A percentile compares a stretch with the other conserved stretches of the same genome.
phyloP scores from a whole-genome alignment of 2,888 invertebrate species.

The Cylloceria caligata region DNA sequence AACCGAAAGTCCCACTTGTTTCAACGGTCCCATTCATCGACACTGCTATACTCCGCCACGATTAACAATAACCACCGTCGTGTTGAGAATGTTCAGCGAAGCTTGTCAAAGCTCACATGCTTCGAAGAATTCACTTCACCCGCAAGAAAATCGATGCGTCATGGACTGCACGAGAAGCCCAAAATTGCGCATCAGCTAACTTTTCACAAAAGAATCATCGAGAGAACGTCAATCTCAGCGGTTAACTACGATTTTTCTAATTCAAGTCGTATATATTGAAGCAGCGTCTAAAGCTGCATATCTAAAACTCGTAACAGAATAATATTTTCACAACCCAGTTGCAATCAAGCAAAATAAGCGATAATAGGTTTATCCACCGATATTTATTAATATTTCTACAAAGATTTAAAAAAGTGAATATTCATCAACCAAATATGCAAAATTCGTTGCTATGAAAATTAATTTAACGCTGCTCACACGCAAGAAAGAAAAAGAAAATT shows the following conservation, averaged over 20 bases:
- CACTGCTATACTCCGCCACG: conserved; percentile 63
- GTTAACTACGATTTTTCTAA: neutral
- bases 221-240: neutral
- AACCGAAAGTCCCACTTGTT: conserved; percentile 76
- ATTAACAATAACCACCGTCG: conserved; percentile 72
- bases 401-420: neutral
- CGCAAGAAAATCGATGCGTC: conserved; percentile 6
- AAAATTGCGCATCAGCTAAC: conserved; percentile 8
- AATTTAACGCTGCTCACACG: neutral
- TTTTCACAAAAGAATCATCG: neutral
- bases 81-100: conserved; percentile 70
- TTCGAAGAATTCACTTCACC: neutral
- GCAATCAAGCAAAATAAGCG: conserved; percentile 2
- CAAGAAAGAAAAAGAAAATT: neutral
- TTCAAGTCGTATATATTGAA: neutral
- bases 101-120: conserved; percentile 47
- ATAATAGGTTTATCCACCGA: neutral
- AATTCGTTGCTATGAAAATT: neutral
- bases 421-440: neutral
- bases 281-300: neutral
- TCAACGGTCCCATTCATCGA: conserved; percentile 49
- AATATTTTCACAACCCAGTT: neutral
- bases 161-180: neutral
- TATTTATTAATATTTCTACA: neutral
- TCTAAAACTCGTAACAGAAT: neutral